phyloP scores from a whole-genome alignment of 1,140 invertebrate genomes.

The Telenomus remus region DNA sequence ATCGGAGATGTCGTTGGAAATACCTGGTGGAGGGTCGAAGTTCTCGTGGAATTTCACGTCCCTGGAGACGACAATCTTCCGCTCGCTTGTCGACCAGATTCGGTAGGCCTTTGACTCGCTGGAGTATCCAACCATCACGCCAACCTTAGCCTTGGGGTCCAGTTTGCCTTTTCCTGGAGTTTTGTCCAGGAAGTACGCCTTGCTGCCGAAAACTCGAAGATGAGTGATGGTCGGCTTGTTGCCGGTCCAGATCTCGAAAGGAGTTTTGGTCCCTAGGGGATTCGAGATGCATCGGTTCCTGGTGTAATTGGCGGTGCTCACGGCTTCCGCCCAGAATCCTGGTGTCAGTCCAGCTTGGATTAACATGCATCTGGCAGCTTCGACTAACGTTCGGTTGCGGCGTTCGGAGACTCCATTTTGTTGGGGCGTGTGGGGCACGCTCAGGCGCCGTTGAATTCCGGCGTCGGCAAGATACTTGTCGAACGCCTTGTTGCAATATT shows the following conservation, averaged over 20 bases:
- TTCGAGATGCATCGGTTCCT: not conserved
- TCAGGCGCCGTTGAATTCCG: not conserved
- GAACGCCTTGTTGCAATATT: not conserved
- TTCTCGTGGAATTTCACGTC: constrained; percentile 57
- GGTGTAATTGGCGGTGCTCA: not conserved
- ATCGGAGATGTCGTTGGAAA: not conserved
- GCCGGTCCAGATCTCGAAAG: constrained; percentile 49
- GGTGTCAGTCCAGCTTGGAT: not conserved
- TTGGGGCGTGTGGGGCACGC: not conserved
- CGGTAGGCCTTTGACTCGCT: constrained; percentile 33
- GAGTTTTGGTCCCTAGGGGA: constrained; percentile 5
- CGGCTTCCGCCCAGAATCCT: not conserved
- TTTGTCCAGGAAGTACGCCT: constrained; percentile 11
- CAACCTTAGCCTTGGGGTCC: constrained; percentile 31
- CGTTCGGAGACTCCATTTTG: not conserved
- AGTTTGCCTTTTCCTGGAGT: constrained; percentile 20
- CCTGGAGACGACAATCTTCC: constrained; percentile 15
- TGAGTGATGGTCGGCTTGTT: constrained; percentile 61
- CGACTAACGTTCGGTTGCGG: not conserved
- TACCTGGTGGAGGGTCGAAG: not conserved
- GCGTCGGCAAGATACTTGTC: not conserved
- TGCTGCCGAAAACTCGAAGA: constrained; percentile 6
- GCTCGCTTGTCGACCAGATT: constrained; percentile 24
- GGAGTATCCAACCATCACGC: constrained; percentile 52
- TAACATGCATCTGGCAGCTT: not conserved